A percentile compares a stretch with the other conserved stretches of the same genome.
phyloP scores from a whole-genome alignment of 2,797 vertebrate genomes.

The Eulemur mongoz region DNA sequence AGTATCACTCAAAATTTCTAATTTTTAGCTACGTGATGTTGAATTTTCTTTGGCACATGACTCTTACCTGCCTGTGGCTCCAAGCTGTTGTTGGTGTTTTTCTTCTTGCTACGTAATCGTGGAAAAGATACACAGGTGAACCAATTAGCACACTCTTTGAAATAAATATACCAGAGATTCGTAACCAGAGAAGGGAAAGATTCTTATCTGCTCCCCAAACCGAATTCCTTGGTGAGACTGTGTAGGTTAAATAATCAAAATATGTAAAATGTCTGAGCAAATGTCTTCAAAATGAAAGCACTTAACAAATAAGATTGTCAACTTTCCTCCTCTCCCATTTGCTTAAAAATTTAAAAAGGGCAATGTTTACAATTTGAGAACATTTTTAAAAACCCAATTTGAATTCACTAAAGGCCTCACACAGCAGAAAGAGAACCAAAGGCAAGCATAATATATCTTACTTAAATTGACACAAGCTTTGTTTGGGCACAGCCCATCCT shows the following conservation, averaged over 20 bases:
- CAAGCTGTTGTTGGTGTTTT: accelerated
- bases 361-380: not conserved
- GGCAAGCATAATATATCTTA: not conserved
- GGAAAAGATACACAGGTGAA: not conserved
- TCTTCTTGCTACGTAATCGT: not conserved
- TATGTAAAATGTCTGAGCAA: not conserved
- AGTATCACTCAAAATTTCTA: not conserved
- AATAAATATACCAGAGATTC: not conserved
- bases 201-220: not conserved
- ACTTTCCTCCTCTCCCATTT: not conserved
- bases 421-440: not conserved
- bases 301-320: not conserved
- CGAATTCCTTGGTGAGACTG: not conserved
- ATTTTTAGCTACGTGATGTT: not conserved
- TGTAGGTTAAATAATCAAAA: not conserved
- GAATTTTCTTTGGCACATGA: not conserved
- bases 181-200: not conserved
- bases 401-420: not conserved
- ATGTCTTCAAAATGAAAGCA: not conserved
- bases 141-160: not conserved
- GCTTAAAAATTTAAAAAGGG: not conserved
- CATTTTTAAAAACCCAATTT: not conserved
- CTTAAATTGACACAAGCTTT: not conserved
- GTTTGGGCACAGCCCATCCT: not conserved
- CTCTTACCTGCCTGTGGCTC: not conserved